Percentiles rank a stretch among this genome's conserved stretches.
These are phyloP conservation scores for Eueides isabella DNA, from an alignment of 1,140 invertebrate genomes.

Conservation along the genomic window DNA sequence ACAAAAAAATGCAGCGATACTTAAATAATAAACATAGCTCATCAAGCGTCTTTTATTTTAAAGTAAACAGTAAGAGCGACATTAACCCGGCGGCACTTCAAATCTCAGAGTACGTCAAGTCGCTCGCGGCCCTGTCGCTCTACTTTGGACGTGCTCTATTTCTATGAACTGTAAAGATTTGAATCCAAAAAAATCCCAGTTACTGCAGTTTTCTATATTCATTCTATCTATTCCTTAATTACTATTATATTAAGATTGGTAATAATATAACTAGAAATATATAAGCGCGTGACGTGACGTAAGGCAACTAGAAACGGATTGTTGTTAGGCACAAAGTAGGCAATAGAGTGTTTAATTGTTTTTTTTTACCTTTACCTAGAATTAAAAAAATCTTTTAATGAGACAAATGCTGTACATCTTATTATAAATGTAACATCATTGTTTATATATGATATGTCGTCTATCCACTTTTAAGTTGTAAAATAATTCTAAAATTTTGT, in stretches of 20 bases:
- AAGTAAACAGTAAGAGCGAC: background rate
- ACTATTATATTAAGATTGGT: background rate
- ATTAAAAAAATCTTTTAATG: no score
- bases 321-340: no score
- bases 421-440: no score
- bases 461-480: no score
- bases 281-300: no score
- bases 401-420: no score
- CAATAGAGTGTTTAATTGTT: no score
- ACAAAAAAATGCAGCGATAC: background rate
- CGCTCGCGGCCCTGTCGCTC: slow-evolving; percentile 17
- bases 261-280: no score
- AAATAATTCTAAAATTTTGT: no score
- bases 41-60: slow-evolving; percentile 10
- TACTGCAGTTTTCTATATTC: background rate
- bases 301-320: no score
- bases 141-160: slow-evolving; percentile 14
- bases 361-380: no score
- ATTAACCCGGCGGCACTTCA: slow-evolving; percentile 15
- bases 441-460: no score
- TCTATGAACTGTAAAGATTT: slow-evolving; percentile 6
- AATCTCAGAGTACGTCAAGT: background rate
- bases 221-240: background rate
- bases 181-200: background rate
- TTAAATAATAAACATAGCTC: slow-evolving; percentile 1